These are phyloP conservation scores for Achatina immaculata DNA, from an alignment of 1,140 invertebrate species.

Conservation along the genomic window DNA sequence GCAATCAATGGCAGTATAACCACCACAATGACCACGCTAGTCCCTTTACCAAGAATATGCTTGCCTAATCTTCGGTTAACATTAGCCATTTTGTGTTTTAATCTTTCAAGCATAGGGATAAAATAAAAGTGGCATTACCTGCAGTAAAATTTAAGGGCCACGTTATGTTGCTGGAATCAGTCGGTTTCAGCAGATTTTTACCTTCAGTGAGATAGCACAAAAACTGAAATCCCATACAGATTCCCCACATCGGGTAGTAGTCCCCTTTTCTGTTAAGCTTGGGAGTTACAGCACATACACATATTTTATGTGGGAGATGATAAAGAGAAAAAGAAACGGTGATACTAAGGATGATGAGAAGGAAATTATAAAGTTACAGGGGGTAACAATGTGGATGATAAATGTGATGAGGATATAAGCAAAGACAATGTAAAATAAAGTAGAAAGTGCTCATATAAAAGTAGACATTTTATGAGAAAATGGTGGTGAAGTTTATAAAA, in stretches of 20 bases:
- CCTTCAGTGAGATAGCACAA: conserved; percentile 79
- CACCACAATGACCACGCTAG: too few species aligned
- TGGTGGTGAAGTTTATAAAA: too few species aligned
- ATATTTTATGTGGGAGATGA: neutral
- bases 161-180: conserved; percentile 75
- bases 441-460: too few species aligned
- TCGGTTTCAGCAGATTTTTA: conserved; percentile 74
- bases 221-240: conserved; percentile 89
- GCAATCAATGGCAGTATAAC: too few species aligned
- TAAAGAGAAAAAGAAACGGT: neutral
- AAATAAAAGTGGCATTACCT: conserved; percentile 33
- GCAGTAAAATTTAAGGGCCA: conserved; percentile 79
- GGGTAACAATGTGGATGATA: neutral
- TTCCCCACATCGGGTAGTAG: conserved; percentile 89
- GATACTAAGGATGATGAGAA: neutral
- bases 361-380: neutral
- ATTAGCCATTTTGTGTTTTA: too few species aligned
- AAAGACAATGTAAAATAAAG: too few species aligned
- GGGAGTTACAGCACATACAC: neutral
- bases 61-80: too few species aligned
- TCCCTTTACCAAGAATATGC: too few species aligned
- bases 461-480: too few species aligned
- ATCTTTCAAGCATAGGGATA: neutral
- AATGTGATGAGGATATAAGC: neutral
- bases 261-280: conserved; percentile 79